Base-by-base conservation (phyloP, 2,113 vertebrate genomes). In the Silurus meridionalis region DNA sequence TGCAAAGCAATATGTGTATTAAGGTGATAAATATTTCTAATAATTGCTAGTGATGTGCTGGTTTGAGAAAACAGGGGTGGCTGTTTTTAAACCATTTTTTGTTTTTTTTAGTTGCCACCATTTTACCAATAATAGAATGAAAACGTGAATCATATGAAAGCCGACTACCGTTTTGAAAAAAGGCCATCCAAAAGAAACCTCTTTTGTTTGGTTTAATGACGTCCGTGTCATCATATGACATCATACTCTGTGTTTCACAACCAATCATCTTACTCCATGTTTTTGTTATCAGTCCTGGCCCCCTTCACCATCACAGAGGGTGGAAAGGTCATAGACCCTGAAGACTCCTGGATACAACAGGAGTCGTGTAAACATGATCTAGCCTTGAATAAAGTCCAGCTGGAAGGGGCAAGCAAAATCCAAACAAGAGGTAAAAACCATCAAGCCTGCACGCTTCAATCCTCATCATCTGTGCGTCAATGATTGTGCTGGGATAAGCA, bases 331-430 rank as follows among this genome's bases (percentile, higher is more conserved):
- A 91, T 78, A 63, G 89, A 90, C 90, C 88, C 81, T 28, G 69
- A 64, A 67, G 74, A 17, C 69, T 82, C 89, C 92, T 90, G 92
- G 61, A 87, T 89, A 55, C 50, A 91, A 75, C 86, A 75, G 84
- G 90, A 91, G 84, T 23, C 48, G 15, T 83, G 88, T 89, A 95
- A 95, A 95, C 94, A 95, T 91, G 8, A 82, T 55, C 75, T 82
- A 92, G 87, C 93, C 92, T 93, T 93, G 94, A 94, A 83, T 94
- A 95, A 95, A 95, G 94, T 95, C 93, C 95, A 92, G 4, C 71
- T 61, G 81, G 82, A 82, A 90, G 83, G 85, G 74, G 89, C 80
- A 85, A 53, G 53, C 50, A 67, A 75, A 83, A 82, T 89, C 69
- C 23, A 66, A 50, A 61, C 63, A 72, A 71, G 46, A 21, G 25